Percentiles rank a stretch among this genome's conserved stretches.
These are phyloP conservation scores for Eonycteris spelaea DNA, from an alignment of 2,113 vertebrate genomes.

Conservation along the genomic window DNA sequence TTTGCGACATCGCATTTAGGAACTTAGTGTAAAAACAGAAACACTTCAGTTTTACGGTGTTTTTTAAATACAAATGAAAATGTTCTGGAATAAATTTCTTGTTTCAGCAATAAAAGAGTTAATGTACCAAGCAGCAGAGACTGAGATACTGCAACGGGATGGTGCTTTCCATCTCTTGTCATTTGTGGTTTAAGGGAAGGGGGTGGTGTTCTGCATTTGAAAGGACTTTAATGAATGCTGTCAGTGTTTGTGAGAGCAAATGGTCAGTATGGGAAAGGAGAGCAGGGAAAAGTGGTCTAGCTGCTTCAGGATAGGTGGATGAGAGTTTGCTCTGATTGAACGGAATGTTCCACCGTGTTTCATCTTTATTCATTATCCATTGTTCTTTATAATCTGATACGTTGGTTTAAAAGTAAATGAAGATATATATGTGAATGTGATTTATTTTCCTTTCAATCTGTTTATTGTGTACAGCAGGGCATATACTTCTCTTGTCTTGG, in stretches of 20 bases:
- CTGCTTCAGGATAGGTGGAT: slow-evolving; percentile 76
- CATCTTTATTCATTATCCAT: slow-evolving; percentile 70
- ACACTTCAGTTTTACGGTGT: background rate
- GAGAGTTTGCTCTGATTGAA: slow-evolving; percentile 78
- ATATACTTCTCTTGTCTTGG: slow-evolving; percentile 83
- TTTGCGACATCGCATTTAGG: background rate
- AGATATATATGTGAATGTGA: slow-evolving; percentile 67
- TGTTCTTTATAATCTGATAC: slow-evolving; percentile 79
- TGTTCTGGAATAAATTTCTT: slow-evolving; percentile 7
- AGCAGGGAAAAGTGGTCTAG: slow-evolving; percentile 74
- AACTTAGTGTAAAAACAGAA: slow-evolving; percentile 31
- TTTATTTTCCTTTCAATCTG: slow-evolving; percentile 76
- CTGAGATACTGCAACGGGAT: slow-evolving; percentile 73
- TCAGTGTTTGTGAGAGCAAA: slow-evolving; percentile 81
- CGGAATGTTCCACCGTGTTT: slow-evolving; percentile 75
- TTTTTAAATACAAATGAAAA: slow-evolving; percentile 68
- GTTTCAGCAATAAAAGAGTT: slow-evolving; percentile 80
- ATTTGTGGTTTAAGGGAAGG: slow-evolving; percentile 82
- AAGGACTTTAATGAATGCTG: slow-evolving; percentile 84
- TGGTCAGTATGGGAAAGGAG: slow-evolving; percentile 73
- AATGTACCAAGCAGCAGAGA: slow-evolving; percentile 73
- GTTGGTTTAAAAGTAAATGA: slow-evolving; percentile 66
- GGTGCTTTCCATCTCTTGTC: slow-evolving; percentile 78
- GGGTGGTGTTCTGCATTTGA: slow-evolving; percentile 82
- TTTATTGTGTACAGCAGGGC: slow-evolving; percentile 79